Evolutionary conservation across 1,140 invertebrate genomes (phyloP).

Genomic region (Lanistes nyassanus): DNA sequence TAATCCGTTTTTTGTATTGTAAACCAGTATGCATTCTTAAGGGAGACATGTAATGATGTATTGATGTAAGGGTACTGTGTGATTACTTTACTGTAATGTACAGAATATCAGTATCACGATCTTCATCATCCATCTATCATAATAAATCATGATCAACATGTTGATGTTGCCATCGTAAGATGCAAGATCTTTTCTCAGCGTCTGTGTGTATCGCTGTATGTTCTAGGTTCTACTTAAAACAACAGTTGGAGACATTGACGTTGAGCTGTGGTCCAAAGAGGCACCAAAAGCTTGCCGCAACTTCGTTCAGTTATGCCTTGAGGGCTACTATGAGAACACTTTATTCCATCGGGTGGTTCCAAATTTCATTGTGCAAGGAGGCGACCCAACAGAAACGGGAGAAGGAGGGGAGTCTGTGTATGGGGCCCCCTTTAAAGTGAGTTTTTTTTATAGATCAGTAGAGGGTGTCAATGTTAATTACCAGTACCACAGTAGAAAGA

Average conservation of each 20-base stretch:
- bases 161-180: no score
- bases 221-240: slow-evolving; percentile 89
- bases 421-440: slow-evolving; percentile 90
- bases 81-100: no score
- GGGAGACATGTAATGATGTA: neutral
- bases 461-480: neutral
- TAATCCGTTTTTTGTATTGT: neutral
- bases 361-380: slow-evolving; percentile 95
- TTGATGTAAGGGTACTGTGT: neutral
- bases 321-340: slow-evolving; percentile 94
- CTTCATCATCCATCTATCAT: no score
- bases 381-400: slow-evolving; percentile 91
- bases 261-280: slow-evolving; percentile 98
- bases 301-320: slow-evolving; percentile 96
- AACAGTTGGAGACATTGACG: slow-evolving; percentile 94
- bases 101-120: no score
- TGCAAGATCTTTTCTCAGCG: neutral
- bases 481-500: neutral
- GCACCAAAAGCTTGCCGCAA: slow-evolving; percentile 94
- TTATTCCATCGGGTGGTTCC: slow-evolving; percentile 92
- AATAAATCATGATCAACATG: no score
- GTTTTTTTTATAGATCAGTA: neutral
- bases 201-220: slow-evolving; percentile 10
- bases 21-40: neutral
- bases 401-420: slow-evolving; percentile 93